Evolutionary conservation across 2,113 vertebrate genomes (phyloP), one percentile per base, ranked within the genome.

Genomic region (Sarotherodon lohbergeri): DNA sequence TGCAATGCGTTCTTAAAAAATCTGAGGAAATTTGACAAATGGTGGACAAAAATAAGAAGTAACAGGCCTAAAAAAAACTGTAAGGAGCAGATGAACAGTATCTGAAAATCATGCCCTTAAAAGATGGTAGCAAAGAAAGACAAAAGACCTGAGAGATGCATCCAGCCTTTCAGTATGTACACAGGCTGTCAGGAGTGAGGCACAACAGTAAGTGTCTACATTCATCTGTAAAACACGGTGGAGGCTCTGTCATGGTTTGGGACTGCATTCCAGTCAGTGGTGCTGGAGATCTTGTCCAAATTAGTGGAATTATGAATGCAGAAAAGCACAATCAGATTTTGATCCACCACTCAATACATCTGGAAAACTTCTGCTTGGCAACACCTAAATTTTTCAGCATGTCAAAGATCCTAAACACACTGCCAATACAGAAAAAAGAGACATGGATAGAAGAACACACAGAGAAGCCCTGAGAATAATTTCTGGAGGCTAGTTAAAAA

Each of bases 281-380:
- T 71, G 36, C 36, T 22, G 36, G 41, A 22, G 36, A 14, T 9
- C 34, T 71, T 71, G 12, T 68, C n/a, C 0, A 0, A 71, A 71
- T 71, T 43, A 12, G 36, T 41, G 36, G 66, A 71, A 9, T 71
- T 43, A 43, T 43, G 39, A 22, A 71, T 0, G 2, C 66, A 68
- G 19, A 41, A 68, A 68, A 68, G 32, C 7, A 39, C 10, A 66
- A 66, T 39, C 61, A 66, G 63, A 68, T 41, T 41, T 68, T 41
- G 34, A 68, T 41, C 63, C 36, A 68, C 19, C n/a, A 68, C 7
- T 41, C n/a, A 68, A 41, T 41, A 41, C 66, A 43, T 43, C 39
- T 43, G 11, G 19, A 39, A 68, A 5, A 7, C n/a, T 7, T 39
- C 17, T 22, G n/a, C 3, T 24, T 46, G 43, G 13, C 12, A 55